Evolutionary conservation across 2,888 invertebrate genomes (phyloP).

Genomic region (Cephus spinipes): DNA sequence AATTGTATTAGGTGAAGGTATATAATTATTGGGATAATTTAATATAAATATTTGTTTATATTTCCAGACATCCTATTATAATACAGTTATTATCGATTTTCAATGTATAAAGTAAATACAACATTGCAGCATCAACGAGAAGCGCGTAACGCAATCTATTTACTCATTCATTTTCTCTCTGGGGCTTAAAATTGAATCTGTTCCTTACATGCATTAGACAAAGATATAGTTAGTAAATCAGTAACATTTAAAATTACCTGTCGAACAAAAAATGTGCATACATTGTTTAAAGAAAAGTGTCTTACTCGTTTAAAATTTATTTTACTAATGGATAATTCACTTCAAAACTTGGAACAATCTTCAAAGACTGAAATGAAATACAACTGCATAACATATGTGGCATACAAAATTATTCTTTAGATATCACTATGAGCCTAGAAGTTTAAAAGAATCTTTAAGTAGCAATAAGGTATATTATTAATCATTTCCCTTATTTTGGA

Average conservation of each 20-base stretch:
- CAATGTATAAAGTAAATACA: slow-evolving; percentile 23
- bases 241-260: not conserved
- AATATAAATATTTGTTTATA: slow-evolving; percentile 24
- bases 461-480: not conserved
- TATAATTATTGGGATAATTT: not conserved
- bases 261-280: not conserved
- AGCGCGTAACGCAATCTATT: not conserved
- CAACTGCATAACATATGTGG: not conserved
- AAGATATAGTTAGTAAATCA: not conserved
- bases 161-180: not conserved
- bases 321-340: not conserved
- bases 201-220: not conserved
- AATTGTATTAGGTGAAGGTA: not conserved
- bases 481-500: not conserved
- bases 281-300: not conserved
- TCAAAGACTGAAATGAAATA: not conserved
- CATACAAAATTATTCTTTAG: not conserved
- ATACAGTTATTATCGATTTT: slow-evolving; percentile 19
- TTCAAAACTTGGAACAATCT: not conserved
- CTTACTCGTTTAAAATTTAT: not conserved
- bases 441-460: not conserved
- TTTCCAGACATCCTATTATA: slow-evolving; percentile 21
- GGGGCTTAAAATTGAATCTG: not conserved
- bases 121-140: slow-evolving; percentile 17
- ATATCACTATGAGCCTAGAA: not conserved